phyloP scores from a whole-genome alignment of 2,888 invertebrate species.

The Tiphia femorata region DNA sequence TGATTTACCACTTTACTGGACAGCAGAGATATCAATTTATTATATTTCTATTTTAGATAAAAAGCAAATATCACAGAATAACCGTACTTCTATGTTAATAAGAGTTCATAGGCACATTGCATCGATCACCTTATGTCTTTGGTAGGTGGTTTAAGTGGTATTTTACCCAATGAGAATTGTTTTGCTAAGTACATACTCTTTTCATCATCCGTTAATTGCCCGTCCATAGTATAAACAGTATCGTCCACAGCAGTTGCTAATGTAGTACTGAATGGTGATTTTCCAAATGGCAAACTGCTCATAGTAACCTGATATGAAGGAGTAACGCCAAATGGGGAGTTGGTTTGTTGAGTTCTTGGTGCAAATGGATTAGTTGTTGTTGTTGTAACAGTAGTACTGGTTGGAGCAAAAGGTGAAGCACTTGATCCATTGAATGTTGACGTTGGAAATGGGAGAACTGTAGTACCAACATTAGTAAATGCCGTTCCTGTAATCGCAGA shows the following conservation, averaged over 20 bases:
- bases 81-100: not conserved
- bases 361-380: constrained; percentile 34
- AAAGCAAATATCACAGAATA: too few species aligned
- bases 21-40: too few species aligned
- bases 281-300: constrained; percentile 33
- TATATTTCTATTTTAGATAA: too few species aligned
- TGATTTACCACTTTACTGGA: too few species aligned
- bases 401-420: constrained; percentile 34
- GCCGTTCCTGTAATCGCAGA: constrained; percentile 44
- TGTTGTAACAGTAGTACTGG: constrained; percentile 31
- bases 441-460: constrained; percentile 18
- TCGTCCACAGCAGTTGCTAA: constrained; percentile 47
- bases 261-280: constrained; percentile 38
- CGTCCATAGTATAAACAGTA: constrained; percentile 50
- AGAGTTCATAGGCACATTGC: not conserved
- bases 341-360: constrained; percentile 22
- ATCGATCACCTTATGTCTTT: constrained; percentile 57
- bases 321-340: constrained; percentile 36
- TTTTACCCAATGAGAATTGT: constrained; percentile 55
- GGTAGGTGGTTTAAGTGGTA: constrained; percentile 61
- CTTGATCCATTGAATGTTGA: constrained; percentile 20
- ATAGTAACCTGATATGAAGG: constrained; percentile 15
- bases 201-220: constrained; percentile 59
- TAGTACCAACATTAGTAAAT: constrained; percentile 30
- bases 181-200: constrained; percentile 53